These are phyloP conservation scores for Phrynosoma platyrhinos DNA, from an alignment of 2,113 vertebrate genomes.

Conservation along the genomic window DNA sequence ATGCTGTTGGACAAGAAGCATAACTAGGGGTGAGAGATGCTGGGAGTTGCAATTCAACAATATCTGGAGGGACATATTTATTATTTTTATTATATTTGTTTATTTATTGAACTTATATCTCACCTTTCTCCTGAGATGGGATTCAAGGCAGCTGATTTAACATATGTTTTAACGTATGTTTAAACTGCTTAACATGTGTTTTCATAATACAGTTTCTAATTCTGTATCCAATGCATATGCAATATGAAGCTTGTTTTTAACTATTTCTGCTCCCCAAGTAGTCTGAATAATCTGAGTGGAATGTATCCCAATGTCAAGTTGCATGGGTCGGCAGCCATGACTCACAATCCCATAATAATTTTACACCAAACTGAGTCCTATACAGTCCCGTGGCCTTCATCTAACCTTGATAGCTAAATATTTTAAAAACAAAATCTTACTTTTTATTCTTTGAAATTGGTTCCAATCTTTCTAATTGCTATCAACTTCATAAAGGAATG, in stretches of 20 bases:
- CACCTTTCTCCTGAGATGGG: too few relatives aligned
- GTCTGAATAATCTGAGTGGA: neutral
- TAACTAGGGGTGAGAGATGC: too few relatives aligned
- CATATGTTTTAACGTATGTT: too few relatives aligned
- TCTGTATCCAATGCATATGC: too few relatives aligned
- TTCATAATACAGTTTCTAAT: too few relatives aligned
- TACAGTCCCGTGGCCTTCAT: accelerated
- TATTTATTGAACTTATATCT: too few relatives aligned
- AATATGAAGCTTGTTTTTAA: neutral
- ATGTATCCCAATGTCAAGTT: neutral
- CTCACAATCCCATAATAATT: neutral
- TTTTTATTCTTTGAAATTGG: conserved; percentile 31
- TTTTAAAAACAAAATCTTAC: conserved; percentile 18
- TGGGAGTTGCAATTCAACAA: too few relatives aligned
- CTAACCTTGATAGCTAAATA: conserved; percentile 11
- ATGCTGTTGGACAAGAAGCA: too few relatives aligned
- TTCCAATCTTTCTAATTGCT: conserved; percentile 58
- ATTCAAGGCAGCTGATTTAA: too few relatives aligned
- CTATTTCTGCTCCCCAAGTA: neutral
- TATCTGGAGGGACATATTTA: too few relatives aligned
- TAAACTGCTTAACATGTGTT: too few relatives aligned
- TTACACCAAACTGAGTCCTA: neutral
- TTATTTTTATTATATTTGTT: too few relatives aligned
- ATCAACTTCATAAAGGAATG: conserved; percentile 61
- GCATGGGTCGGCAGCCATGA: neutral